Evolutionary conservation across 2,888 invertebrate species (phyloP).

Genomic region (Campoplex capitator): DNA sequence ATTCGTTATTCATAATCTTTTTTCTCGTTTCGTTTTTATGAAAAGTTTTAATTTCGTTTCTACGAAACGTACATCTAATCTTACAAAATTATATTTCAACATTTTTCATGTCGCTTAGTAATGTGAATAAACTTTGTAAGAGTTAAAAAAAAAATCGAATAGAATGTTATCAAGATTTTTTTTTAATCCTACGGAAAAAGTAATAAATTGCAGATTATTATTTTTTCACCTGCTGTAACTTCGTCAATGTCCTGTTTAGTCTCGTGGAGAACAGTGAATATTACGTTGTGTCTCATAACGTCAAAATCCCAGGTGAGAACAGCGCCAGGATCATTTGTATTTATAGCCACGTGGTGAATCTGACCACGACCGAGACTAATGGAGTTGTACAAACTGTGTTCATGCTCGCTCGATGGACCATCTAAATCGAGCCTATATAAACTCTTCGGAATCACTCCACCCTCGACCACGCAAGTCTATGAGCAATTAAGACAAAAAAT

Average conservation of each 20-base stretch:
- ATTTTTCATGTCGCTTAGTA: too few relatives aligned
- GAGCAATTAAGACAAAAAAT: conserved; percentile 61
- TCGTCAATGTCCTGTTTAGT: conserved; percentile 67
- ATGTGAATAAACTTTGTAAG: too few relatives aligned
- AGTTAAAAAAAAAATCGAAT: neutral
- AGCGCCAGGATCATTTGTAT: conserved; percentile 93
- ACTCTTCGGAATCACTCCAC: conserved; percentile 95
- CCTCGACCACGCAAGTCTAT: conserved; percentile 93
- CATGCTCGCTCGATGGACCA: conserved; percentile 84
- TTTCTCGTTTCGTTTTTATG: neutral
- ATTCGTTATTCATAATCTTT: neutral
- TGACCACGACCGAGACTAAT: conserved; percentile 89
- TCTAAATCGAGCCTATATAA: conserved; percentile 88
- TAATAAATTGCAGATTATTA: neutral
- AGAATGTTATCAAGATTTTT: neutral
- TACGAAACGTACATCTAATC: too few relatives aligned
- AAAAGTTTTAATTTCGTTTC: too few relatives aligned
- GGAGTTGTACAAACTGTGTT: conserved; percentile 90
- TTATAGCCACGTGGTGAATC: conserved; percentile 91
- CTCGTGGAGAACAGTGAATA: conserved; percentile 90
- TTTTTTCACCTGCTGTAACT: conserved; percentile 47
- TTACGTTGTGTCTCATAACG: conserved; percentile 94
- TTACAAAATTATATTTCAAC: too few relatives aligned
- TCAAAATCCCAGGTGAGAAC: conserved; percentile 99
- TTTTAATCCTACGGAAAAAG: neutral